A percentile compares a stretch with the other conserved stretches of the same genome.
phyloP scores from a whole-genome alignment of 2,113 vertebrate genomes.

The Podocnemis expansa region DNA sequence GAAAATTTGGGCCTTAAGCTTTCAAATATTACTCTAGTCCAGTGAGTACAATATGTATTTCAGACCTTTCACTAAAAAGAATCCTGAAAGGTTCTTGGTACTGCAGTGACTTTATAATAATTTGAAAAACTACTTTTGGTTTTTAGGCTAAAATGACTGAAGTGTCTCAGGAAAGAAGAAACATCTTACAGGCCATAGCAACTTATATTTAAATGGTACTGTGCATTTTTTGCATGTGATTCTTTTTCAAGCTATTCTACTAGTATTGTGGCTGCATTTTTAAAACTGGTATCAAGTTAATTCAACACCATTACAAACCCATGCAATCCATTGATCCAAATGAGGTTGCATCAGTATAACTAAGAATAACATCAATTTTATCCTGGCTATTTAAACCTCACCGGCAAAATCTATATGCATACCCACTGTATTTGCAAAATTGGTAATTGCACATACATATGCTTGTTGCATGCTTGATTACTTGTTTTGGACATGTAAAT shows the following conservation, averaged over 20 bases:
- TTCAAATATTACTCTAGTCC: neutral
- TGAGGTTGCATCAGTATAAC: neutral
- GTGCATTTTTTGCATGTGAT: neutral
- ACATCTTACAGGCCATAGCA: neutral
- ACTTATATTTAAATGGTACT: neutral
- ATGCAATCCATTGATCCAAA: neutral
- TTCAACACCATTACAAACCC: neutral
- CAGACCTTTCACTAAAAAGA: neutral
- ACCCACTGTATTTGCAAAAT: neutral
- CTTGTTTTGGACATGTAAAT: rapidly evolving
- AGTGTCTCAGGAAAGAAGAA: neutral
- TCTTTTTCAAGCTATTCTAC: neutral
- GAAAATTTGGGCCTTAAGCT: neutral
- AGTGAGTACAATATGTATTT: rapidly evolving
- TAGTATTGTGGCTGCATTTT: neutral
- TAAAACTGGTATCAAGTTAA: neutral
- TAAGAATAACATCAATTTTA: neutral
- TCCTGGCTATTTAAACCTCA: neutral
- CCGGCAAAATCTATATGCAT: neutral
- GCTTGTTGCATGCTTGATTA: neutral
- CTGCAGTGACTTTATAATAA: neutral
- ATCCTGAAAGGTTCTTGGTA: neutral
- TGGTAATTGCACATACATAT: neutral
- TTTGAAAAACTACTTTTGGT: neutral
- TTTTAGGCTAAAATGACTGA: neutral